Base-by-base conservation (phyloP, 2,113 vertebrate genomes). In the Isurus oxyrinchus region DNA sequence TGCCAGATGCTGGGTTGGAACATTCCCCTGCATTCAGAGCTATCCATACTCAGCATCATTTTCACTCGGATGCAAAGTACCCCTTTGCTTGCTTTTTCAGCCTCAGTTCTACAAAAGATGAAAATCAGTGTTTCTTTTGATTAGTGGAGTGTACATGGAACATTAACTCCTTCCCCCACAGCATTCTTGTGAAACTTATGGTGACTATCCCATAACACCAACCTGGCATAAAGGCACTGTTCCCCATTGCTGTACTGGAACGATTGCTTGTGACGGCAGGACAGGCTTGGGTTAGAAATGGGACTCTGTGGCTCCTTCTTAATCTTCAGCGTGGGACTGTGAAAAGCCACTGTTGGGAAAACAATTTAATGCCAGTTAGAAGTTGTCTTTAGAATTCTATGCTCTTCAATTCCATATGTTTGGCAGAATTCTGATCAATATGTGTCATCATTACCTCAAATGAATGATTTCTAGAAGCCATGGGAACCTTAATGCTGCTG, bases 201-300 rank as follows among this genome's bases (percentile, higher is more conserved):
- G 55, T 59, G 5, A 90, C 53, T 25, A 76, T 57, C 31, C 59
- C 31, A 31, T 4, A 55, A n/a, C 40, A 44, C 97, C 97, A 97
- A 99, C 99, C 99, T 99, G 98, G 98, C 97, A 25, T 99, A 99
- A 98, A 99, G 98, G 98, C 99, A 99, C 98, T 99, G 99, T 98
- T 99, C 98, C 96, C 98, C 99, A 96, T 97, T 98, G 96, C 96
- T 98, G 97, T 98, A 98, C 97, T 97, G 98, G 97, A 98, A 98
- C 6, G 96, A 98, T 91, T 98, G 99, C 98, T 99, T 98, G 23
- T 98, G 98, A 98, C 98, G 98, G 97, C 99, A 99, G 98, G 98
- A 98, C 98, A 98, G 98, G 76, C 97, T 97, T 96, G 98, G 98
- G 96, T 99, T 98, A 0, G 98, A 98, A 93, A 98, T 98, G 31